Percentiles rank a stretch among this genome's conserved stretches.
Conservation (phyloP, 2,888 invertebrate genomes). For the Metopia argyrocephala region DNA sequence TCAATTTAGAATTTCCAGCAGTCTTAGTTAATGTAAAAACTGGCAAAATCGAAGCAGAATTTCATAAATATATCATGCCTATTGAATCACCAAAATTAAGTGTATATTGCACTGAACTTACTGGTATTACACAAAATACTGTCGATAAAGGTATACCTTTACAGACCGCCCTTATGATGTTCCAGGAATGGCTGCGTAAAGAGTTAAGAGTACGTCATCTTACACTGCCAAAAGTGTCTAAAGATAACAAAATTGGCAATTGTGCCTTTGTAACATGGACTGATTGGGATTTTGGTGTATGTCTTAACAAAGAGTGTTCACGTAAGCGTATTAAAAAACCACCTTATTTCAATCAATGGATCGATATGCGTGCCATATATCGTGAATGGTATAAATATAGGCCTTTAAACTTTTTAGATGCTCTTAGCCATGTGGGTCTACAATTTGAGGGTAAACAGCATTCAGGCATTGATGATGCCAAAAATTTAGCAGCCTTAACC, state of each 20-base stretch:
- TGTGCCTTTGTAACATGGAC: conserved; percentile 82
- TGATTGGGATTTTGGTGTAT: conserved; percentile 83
- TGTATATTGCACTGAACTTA: conserved; percentile 81
- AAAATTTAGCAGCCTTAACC: conserved; percentile 81
- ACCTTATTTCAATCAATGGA: conserved; percentile 81
- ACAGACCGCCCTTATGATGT: conserved; percentile 79
- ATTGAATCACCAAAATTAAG: conserved; percentile 81
- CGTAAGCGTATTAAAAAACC: conserved; percentile 81
- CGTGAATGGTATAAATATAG: conserved; percentile 80
- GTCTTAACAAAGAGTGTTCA: conserved; percentile 81
- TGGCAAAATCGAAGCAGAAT: conserved; percentile 80
- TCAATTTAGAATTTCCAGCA: conserved; percentile 82
- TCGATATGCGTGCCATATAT: conserved; percentile 81
- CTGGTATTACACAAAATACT: conserved; percentile 81
- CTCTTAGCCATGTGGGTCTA: conserved; percentile 81
- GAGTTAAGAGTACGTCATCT: conserved; percentile 74
- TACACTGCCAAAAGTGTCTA: conserved; percentile 77
- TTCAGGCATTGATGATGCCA: conserved; percentile 82
- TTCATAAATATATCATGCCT: conserved; percentile 82
- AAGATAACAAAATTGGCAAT: conserved; percentile 79
- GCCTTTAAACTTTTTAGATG: conserved; percentile 79
- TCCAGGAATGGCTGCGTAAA: conserved; percentile 81
- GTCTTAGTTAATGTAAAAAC: conserved; percentile 80
- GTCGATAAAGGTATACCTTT: conserved; percentile 80
- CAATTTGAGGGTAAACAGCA: conserved; percentile 82